Evolutionary conservation across 2,113 vertebrate genomes (phyloP).

Genomic region (Petromus typicus): DNA sequence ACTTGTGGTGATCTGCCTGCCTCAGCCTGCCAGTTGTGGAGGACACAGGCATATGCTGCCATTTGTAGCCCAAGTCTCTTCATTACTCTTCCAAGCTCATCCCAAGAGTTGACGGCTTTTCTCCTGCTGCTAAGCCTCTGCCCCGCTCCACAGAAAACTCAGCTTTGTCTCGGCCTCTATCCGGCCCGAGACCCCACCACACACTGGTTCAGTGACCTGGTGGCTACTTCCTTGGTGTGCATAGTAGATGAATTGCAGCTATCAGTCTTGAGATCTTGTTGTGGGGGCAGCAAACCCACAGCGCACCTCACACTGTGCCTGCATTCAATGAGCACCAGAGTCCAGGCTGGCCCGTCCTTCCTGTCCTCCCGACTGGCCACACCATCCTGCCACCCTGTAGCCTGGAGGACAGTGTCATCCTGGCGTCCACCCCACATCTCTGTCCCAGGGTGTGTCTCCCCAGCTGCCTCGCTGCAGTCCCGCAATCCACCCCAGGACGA

Average conservation of each 20-base stretch:
- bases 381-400: accelerated
- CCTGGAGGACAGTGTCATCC: too few relatives aligned
- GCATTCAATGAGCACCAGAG: not conserved
- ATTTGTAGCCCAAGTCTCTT: not conserved
- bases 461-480: not conserved
- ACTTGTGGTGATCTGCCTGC: not conserved
- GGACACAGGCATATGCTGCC: not conserved
- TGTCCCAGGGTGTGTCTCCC: too few relatives aligned
- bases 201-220: not conserved
- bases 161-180: accelerated
- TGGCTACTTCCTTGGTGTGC: not conserved
- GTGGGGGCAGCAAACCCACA: not conserved
- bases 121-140: too few relatives aligned
- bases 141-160: not conserved
- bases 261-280: not conserved
- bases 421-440: accelerated
- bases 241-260: not conserved
- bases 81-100: not conserved
- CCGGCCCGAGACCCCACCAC: not conserved
- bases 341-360: not conserved
- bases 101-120: too few relatives aligned
- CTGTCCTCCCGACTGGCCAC: not conserved
- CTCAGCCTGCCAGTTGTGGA: not conserved
- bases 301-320: not conserved
- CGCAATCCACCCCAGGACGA: not conserved